phyloP scores from a whole-genome alignment of 30 jellyfish, hydroid and myxozoan species.

The Aurelia coerulea region DNA sequence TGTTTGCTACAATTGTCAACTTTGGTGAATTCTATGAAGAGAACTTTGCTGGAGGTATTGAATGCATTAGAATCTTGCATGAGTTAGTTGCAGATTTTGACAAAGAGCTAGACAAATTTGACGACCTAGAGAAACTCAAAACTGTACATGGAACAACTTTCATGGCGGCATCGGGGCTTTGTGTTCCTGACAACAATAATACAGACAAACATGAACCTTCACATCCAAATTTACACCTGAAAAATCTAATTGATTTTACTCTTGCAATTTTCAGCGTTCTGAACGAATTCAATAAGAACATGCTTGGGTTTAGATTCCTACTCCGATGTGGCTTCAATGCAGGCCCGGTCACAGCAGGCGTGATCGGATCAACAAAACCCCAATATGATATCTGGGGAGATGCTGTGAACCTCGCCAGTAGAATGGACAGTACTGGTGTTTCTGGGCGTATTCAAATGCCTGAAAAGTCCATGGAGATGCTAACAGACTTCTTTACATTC shows the following conservation, averaged over 20 bases:
- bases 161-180: conserved; percentile 99
- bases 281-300: conserved; percentile 90
- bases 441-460: conserved; percentile 91
- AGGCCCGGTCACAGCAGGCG: conserved; percentile 99
- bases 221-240: conserved; percentile 84
- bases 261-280: conserved; percentile 86
- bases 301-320: conserved; percentile 92
- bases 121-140: conserved; percentile 94
- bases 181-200: conserved; percentile 46
- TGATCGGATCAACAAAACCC: conserved; percentile 97
- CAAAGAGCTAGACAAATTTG: conserved; percentile 91
- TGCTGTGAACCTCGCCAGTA: conserved; percentile 96
- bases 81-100: conserved; percentile 99
- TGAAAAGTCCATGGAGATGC: conserved; percentile 89
- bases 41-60: conserved; percentile 96
- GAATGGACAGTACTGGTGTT: conserved; percentile 99
- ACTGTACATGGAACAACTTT: conserved; percentile 99
- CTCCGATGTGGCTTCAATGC: conserved; percentile 98
- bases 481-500: conserved; percentile 90
- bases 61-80: conserved; percentile 96
- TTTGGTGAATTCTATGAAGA: conserved; percentile 98
- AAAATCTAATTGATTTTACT: conserved; percentile 85
- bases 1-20: conserved; percentile 96
- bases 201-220: conserved; percentile 20
- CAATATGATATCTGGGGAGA: conserved; percentile 99